phyloP scores from a whole-genome alignment of 2,113 vertebrate species.

The Ornithorhynchus anatinus region DNA sequence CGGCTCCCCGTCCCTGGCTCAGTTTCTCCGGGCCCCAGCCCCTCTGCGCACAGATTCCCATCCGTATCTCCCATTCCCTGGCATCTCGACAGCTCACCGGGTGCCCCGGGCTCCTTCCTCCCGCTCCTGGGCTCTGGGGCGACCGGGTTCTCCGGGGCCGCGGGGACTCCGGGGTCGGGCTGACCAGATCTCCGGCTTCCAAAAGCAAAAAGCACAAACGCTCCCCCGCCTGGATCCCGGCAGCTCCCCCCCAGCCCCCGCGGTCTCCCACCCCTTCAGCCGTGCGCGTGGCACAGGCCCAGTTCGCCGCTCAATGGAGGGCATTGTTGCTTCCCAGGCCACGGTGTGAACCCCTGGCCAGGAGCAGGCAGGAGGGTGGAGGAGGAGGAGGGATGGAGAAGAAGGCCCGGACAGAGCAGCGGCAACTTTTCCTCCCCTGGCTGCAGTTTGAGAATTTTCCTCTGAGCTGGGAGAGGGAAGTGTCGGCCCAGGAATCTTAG shows the following conservation, averaged over 20 bases:
- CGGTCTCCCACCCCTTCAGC: too few species aligned
- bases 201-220: background rate
- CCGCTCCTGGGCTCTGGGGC: background rate
- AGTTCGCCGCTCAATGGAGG: slow-evolving; percentile 47
- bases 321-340: slow-evolving; percentile 30
- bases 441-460: background rate
- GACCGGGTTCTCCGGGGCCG: background rate
- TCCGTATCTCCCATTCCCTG: too few species aligned
- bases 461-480: background rate
- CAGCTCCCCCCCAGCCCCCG: background rate
- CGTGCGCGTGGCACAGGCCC: too few species aligned
- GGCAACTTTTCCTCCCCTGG: slow-evolving; percentile 13
- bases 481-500: background rate
- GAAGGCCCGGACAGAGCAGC: slow-evolving; percentile 25
- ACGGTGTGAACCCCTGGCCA: background rate
- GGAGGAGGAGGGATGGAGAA: slow-evolving; percentile 1
- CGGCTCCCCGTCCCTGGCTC: background rate
- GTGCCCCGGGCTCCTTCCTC: background rate
- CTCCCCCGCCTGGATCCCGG: background rate
- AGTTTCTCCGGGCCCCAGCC: background rate
- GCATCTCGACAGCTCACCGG: too few species aligned
- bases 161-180: slow-evolving; percentile 44
- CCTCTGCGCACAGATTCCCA: background rate
- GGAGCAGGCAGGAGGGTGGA: too few species aligned
- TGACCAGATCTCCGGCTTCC: background rate